Evolutionary conservation across 2,797 vertebrate genomes (phyloP), one percentile per base, ranked within the genome.

Genomic region (Crax fasciolata): DNA sequence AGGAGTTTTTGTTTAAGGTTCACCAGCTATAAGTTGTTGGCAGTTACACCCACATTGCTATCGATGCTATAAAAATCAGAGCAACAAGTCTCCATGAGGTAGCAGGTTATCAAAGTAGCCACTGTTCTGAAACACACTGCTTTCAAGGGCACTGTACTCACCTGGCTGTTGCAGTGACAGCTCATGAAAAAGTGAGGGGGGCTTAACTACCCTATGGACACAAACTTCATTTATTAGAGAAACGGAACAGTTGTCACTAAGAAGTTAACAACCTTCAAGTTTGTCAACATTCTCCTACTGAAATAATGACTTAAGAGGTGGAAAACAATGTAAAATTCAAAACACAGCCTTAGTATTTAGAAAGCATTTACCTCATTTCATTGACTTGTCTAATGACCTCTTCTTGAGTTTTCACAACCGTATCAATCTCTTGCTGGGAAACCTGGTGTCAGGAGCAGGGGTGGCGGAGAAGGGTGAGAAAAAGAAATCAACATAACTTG

Each of bases 321-420:
- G 13, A 52, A 79, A 83, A 89, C 9, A 12, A 30, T 13, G 52
- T 1, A 32, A 52, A 49, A 78, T 23, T 57, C 30, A 72, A 66
- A 80, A 18, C n/a, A 72, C 9, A 61, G 20, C 20, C 55, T 79
- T 76, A 48, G 27, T 44, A 48, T 41, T 79, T 58, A 68, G 39
- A 41, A 81, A 41, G 39, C 28, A 39, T 98, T 99, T 97, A 99
- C 99, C 98, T 99, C 87, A 99, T 93, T 84, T 99, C 99, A 25
- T 98, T 98, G 44, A 99, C 97, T 95, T 98, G 98, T 97, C 97
- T 98, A 78, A 99, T 96, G 67, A 99, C 98, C 81, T 99, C 99
- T 57, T 99, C 99, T 95, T 99, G 99, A 61, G 97, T 98, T 86
- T 98, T 97, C 55, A 99, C 77, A 28, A 99, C 71, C 1, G 96